phyloP scores from a whole-genome alignment of 2,888 invertebrate genomes.

The Plagodis pulveraria region DNA sequence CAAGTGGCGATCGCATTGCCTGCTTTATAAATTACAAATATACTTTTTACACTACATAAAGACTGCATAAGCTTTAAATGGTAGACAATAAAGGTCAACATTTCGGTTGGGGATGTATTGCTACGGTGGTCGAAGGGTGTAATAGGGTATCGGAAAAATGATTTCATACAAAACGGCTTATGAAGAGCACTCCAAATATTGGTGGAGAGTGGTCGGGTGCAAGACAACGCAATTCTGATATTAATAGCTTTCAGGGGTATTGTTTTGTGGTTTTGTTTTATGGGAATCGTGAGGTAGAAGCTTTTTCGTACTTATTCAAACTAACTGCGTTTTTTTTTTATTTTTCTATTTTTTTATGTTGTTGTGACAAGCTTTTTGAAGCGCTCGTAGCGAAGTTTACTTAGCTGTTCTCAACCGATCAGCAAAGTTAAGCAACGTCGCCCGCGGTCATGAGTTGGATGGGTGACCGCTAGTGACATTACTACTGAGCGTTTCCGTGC shows the following conservation, averaged over 20 bases:
- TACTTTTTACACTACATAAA: no score
- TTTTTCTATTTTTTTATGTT: no score
- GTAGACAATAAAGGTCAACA: slow-evolving; percentile 35
- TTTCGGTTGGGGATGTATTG: slow-evolving; percentile 10
- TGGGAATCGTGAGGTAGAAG: slow-evolving; percentile 44
- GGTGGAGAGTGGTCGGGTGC: slow-evolving; percentile 53
- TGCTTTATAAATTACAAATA: slow-evolving; percentile 42
- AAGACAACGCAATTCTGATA: slow-evolving; percentile 60
- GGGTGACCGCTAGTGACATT: no score
- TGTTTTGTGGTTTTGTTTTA: slow-evolving; percentile 44
- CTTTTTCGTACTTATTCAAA: no score
- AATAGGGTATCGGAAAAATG: slow-evolving; percentile 77
- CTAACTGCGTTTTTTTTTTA: no score
- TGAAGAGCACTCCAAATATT: slow-evolving; percentile 66
- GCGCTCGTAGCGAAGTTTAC: no score
- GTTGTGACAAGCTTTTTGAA: no score
- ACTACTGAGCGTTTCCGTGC: no score
- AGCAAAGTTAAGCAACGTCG: no score
- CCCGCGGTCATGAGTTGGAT: no score
- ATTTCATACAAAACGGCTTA: slow-evolving; percentile 63
- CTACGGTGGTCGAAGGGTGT: slow-evolving; percentile 50
- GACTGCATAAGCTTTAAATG: slow-evolving; percentile 30
- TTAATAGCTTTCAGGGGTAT: slow-evolving; percentile 57
- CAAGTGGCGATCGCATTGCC: slow-evolving; percentile 77
- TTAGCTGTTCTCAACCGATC: no score